Percentiles rank a stretch among this genome's conserved stretches.
phyloP scores from a whole-genome alignment of 2,888 invertebrate genomes.

The Unio pictorum region DNA sequence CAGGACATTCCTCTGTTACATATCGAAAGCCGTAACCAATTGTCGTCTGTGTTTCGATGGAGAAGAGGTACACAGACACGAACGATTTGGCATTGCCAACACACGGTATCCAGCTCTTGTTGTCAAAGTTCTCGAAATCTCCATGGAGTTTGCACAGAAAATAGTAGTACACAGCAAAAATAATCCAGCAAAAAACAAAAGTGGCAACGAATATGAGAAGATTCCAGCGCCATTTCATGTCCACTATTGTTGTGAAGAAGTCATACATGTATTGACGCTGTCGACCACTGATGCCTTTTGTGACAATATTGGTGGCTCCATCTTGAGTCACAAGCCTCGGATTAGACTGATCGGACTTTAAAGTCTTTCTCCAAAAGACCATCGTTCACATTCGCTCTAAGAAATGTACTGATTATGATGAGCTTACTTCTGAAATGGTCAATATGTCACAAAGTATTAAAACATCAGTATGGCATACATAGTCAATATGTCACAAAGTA shows the following conservation, averaged over 20 bases:
- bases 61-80: conserved; percentile 93
- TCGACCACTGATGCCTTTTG: conserved; percentile 91
- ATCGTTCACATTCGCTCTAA: too few relatives aligned
- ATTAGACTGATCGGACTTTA: too few relatives aligned
- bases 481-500: too few relatives aligned
- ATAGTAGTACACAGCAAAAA: conserved; percentile 78
- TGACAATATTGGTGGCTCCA: conserved; percentile 83
- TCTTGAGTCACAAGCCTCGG: conserved; percentile 9
- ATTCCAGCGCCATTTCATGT: conserved; percentile 89
- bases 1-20: conserved; percentile 91
- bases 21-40: conserved; percentile 90
- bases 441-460: too few relatives aligned
- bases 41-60: conserved; percentile 96
- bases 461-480: too few relatives aligned
- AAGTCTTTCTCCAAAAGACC: too few relatives aligned
- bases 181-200: conserved; percentile 88
- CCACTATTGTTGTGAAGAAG: conserved; percentile 94
- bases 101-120: conserved; percentile 64
- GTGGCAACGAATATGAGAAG: conserved; percentile 87
- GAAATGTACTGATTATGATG: too few relatives aligned
- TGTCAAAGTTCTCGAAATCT: conserved; percentile 55
- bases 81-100: conserved; percentile 85
- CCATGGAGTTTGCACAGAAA: conserved; percentile 63
- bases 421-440: too few relatives aligned
- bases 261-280: conserved; percentile 76